A percentile compares a stretch with the other conserved stretches of the same genome.
Conservation (phyloP, 2,113 vertebrate species). For the Phalacrocorax brasilianus region DNA sequence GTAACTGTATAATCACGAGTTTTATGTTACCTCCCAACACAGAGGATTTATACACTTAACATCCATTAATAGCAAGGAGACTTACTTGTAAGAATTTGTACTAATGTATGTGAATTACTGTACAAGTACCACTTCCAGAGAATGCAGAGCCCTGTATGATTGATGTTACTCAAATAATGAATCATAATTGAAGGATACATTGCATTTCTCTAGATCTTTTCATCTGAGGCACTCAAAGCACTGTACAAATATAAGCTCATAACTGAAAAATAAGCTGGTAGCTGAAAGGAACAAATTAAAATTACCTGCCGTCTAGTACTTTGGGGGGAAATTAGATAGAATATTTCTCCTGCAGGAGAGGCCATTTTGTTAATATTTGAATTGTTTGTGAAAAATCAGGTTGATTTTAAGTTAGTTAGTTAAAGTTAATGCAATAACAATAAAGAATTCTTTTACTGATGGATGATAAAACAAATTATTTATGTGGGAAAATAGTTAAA, state of each 20-base stretch:
- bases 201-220: background rate
- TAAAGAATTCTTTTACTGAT: background rate
- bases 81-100: conserved; percentile 9
- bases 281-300: background rate
- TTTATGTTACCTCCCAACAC: background rate
- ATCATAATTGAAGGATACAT: background rate
- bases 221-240: background rate
- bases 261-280: background rate
- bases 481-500: background rate
- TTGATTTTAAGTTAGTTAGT: background rate
- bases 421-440: background rate
- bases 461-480: background rate
- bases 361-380: background rate
- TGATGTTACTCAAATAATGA: conserved; percentile 1
- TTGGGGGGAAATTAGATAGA: background rate
- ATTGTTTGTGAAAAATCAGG: background rate
- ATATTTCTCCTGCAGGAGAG: background rate
- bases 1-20: background rate
- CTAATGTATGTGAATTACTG: background rate
- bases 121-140: background rate
- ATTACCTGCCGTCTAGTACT: background rate
- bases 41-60: background rate
- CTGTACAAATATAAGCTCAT: background rate
- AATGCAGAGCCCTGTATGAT: background rate
- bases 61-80: background rate